A percentile compares a stretch with the other conserved stretches of the same genome.
Conservation (phyloP, 2,113 vertebrate genomes). For the Platanista minor region DNA sequence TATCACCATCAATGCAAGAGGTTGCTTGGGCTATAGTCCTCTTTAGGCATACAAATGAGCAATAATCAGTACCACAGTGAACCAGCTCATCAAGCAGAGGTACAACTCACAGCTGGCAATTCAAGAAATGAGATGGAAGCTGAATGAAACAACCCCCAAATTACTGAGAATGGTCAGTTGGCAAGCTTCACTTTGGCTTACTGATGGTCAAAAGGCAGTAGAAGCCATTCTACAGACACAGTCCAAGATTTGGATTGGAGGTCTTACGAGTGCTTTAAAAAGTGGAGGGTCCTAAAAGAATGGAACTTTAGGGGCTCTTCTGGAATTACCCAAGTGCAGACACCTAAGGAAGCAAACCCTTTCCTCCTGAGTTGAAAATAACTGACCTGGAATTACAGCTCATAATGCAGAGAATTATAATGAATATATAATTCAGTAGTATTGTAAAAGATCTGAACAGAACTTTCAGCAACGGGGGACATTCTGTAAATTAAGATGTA, state of each 20-base stretch:
- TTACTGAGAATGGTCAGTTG: neutral
- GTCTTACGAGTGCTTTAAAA: neutral
- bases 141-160: neutral
- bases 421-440: neutral
- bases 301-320: neutral
- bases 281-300: neutral
- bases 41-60: neutral
- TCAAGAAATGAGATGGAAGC: neutral
- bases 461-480: neutral
- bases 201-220: neutral
- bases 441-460: neutral
- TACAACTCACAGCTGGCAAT: neutral
- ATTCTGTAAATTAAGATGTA: neutral
- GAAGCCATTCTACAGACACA: neutral
- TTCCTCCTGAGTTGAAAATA: conserved; percentile 16
- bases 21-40: neutral
- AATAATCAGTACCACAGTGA: neutral
- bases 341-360: neutral
- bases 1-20: neutral
- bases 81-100: neutral
- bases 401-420: neutral
- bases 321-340: neutral
- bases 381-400: neutral
- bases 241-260: neutral
- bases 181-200: neutral